Evolutionary conservation across 2,113 vertebrate genomes (phyloP).

Genomic region (Oreocharis arfaki): DNA sequence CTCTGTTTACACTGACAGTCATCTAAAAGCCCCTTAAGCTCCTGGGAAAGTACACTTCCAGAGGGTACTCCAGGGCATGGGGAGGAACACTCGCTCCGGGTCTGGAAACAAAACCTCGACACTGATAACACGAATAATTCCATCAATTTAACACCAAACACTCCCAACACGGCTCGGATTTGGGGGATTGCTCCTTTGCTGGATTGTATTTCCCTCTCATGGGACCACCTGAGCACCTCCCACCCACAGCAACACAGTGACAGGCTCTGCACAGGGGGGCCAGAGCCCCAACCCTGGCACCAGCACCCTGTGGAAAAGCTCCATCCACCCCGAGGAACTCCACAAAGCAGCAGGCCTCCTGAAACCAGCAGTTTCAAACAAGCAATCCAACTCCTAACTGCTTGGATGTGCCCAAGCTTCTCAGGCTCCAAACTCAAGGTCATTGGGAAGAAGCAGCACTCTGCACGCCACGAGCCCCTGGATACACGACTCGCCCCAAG

Average conservation of each 20-base stretch:
- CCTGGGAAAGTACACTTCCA: background rate
- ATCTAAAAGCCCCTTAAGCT: background rate
- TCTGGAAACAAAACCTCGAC: background rate
- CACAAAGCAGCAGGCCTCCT: background rate
- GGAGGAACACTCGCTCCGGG: background rate
- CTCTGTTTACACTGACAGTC: background rate
- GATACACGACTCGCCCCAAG: background rate
- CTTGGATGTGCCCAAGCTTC: background rate
- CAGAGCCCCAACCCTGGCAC: background rate
- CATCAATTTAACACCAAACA: fast-evolving
- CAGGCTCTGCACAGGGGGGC: background rate
- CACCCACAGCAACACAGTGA: background rate
- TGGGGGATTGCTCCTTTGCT: background rate
- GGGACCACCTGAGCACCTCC: background rate
- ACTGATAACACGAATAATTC: background rate
- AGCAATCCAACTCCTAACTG: background rate
- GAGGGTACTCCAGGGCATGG: background rate
- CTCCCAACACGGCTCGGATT: background rate
- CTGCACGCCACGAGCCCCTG: background rate
- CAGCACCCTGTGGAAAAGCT: background rate
- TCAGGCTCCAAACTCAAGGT: constrained; percentile 13
- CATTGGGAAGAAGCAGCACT: background rate
- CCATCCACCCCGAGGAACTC: background rate
- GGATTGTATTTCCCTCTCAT: fast-evolving
- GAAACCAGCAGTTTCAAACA: background rate